Conservation (phyloP, 1,140 invertebrate species). For the Thalassaphorura encarpata region DNA sequence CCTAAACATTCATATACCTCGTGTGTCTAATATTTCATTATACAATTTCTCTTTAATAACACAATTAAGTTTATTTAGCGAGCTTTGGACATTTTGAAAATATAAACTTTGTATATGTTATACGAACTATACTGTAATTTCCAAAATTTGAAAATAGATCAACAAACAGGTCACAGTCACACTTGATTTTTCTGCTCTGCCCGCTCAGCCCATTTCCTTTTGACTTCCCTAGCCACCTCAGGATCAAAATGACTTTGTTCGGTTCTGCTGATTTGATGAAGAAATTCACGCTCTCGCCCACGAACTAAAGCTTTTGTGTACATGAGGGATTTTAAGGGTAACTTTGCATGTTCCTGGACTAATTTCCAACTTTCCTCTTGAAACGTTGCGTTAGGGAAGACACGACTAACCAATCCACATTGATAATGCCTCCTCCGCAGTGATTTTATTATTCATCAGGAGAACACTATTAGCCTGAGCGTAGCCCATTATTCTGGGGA, state of each 20-base stretch:
- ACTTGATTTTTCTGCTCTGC: too few relatives aligned
- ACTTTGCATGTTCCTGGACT: conserved; percentile 41
- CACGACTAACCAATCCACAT: conserved; percentile 57
- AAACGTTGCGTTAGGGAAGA: conserved; percentile 50
- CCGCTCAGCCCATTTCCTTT: conserved; percentile 3
- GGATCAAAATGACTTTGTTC: conserved; percentile 19
- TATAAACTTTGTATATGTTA: too few relatives aligned
- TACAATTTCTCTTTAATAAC: too few relatives aligned
- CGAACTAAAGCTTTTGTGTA: conserved; percentile 45
- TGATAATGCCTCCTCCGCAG: conserved; percentile 58
- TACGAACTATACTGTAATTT: too few relatives aligned
- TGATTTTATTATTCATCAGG: conserved; percentile 65
- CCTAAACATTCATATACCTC: too few relatives aligned
- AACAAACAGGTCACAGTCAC: too few relatives aligned
- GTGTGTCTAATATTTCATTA: too few relatives aligned
- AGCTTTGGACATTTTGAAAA: too few relatives aligned
- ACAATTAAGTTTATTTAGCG: too few relatives aligned
- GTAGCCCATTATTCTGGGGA: conserved; percentile 49
- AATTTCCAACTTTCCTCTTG: conserved; percentile 46
- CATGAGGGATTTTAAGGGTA: conserved; percentile 44
- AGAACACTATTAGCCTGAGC: conserved; percentile 64
- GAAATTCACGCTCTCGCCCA: conserved; percentile 36
- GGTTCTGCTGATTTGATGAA: conserved; percentile 43
- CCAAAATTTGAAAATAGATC: too few relatives aligned
- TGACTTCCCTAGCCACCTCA: conserved; percentile 12